phyloP scores from a whole-genome alignment of 1,140 invertebrate genomes.

The Venustaconcha ellipsiformis region DNA sequence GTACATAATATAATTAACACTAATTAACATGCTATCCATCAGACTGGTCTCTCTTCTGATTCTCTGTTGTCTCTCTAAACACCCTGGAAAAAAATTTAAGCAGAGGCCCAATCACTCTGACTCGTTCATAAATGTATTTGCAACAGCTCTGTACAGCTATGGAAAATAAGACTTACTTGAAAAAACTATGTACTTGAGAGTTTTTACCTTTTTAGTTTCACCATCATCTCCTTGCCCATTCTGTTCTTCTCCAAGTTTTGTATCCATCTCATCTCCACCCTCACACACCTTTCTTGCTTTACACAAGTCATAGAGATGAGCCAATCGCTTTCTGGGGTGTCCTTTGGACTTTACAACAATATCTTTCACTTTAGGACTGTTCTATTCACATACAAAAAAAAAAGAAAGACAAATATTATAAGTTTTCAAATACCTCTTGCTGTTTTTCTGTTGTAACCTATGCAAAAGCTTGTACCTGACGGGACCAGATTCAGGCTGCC shows the following conservation, averaged over 20 bases:
- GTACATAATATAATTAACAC: no score
- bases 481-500: no score
- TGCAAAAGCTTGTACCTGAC: no score
- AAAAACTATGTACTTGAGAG: no score
- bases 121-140: no score
- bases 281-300: constrained; percentile 99
- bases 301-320: constrained; percentile 97
- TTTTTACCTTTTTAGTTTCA: constrained; percentile 49
- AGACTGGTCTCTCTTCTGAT: no score
- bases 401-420: not conserved
- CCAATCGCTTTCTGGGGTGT: constrained; percentile 93
- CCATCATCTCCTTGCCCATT: constrained; percentile 28
- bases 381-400: constrained; percentile 71
- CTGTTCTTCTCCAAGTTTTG: constrained; percentile 53
- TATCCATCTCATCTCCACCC: constrained; percentile 97
- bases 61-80: no score
- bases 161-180: no score
- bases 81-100: no score
- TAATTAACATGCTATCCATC: no score
- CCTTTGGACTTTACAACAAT: constrained; percentile 96
- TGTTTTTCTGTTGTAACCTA: not conserved
- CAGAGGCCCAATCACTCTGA: no score
- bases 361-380: constrained; percentile 97
- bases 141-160: no score
- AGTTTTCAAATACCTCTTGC: not conserved